phyloP scores from a whole-genome alignment of 2,113 vertebrate genomes.

The Calcarius ornatus region DNA sequence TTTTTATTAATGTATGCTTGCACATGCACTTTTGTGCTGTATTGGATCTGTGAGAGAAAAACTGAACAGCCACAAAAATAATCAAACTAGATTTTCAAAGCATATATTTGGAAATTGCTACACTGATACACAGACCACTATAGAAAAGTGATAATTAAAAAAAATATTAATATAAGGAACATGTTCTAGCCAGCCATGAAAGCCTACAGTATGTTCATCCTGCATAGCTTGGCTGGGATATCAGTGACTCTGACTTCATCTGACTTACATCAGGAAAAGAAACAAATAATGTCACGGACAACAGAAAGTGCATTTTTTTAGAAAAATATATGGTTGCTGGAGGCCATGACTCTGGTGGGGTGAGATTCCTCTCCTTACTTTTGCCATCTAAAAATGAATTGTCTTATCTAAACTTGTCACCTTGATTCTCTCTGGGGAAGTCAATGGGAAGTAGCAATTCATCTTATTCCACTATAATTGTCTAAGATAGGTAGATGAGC shows the following conservation, averaged over 20 bases:
- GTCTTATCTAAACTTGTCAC: slow-evolving; percentile 53
- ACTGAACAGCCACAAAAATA: not conserved
- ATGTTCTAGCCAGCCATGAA: not conserved
- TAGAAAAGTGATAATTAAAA: not conserved
- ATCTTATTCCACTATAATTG: slow-evolving; percentile 23
- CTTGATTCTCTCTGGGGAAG: not conserved
- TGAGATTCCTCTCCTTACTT: slow-evolving; percentile 42
- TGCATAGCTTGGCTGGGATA: not conserved
- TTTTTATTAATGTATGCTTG: not conserved
- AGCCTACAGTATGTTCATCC: not conserved
- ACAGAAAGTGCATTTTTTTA: not conserved
- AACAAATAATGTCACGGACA: not conserved
- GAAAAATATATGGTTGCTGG: slow-evolving; percentile 10
- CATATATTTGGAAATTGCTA: not conserved
- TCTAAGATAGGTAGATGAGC: not conserved
- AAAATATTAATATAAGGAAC: not conserved
- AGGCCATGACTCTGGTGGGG: slow-evolving; percentile 8
- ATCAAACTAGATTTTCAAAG: not conserved
- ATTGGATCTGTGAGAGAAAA: not conserved
- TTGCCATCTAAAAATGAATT: not conserved
- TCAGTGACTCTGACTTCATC: not conserved
- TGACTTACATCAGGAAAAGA: not conserved
- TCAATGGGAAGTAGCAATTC: slow-evolving; percentile 18
- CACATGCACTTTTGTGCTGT: not conserved
- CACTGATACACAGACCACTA: not conserved